Evolutionary conservation across 2,888 invertebrate genomes (phyloP), one percentile per base, ranked within the genome.

Genomic region (Sarcophaga variegata): DNA sequence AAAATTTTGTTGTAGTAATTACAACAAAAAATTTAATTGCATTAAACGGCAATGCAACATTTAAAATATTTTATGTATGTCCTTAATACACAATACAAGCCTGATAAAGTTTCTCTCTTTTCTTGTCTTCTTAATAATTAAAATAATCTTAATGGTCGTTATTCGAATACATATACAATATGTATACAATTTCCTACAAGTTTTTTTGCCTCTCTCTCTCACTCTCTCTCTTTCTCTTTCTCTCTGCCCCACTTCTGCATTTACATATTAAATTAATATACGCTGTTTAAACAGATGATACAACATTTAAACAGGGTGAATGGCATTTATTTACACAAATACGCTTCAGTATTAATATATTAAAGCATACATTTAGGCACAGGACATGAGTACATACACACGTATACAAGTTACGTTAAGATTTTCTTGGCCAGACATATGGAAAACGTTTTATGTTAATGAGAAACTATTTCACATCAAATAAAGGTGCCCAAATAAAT

Each of bases 251-350:
- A 49, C 47, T 37, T 37, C 14, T 4, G 11, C 14, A 27, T 20
- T 62, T 62, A 22, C 22, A 66, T 64, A 54, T 47, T 20, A n/a
- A 54, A 14, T 14, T 62, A 47, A n/a, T 49, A 59, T 10, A 12
- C 70, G 25, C 49, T 69, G 47, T 69, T 69, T 14, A 25, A 69
- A 63, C 75, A 76, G 81, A 76, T 76, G 76, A 25, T 76, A 27
- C 74, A 62, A 59, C 37, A 20, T 75, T 63, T 62, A 62, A 81
- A 75, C 20, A 11, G 17, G 17, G 17, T 47, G 27, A 60, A 74
- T 45, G 22, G 17, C 54, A n/a, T 45, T 60, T 49, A 2, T 2
- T 11, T 67, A 3, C 45, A 37, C 59, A 17, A 37, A 37, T 10
- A 37, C 17, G 10, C 8, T 37, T 37, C 37, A 37, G 3, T 8